Percentiles rank a stretch among this genome's conserved stretches.
Conservation (phyloP, 2,113 vertebrate genomes). For the Prochilodus magdalenae region DNA sequence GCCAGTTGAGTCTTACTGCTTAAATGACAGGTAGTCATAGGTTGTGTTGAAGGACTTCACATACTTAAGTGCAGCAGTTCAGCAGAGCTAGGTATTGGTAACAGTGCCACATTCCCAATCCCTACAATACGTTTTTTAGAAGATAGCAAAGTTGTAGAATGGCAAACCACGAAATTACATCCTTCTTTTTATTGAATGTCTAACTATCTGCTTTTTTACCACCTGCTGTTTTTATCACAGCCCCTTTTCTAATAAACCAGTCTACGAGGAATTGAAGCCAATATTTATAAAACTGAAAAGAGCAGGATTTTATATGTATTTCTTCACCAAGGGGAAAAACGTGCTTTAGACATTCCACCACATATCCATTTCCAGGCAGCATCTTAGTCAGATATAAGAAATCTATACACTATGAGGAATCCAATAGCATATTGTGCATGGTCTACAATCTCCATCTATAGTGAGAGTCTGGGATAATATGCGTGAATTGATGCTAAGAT, state of each 20-base stretch:
- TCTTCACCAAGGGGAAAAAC: constrained; percentile 21
- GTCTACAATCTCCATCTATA: constrained; percentile 24
- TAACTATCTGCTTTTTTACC: neutral
- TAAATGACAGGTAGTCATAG: constrained; percentile 41
- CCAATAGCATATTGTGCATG: constrained; percentile 34
- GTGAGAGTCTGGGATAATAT: neutral
- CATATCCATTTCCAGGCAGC: constrained; percentile 1
- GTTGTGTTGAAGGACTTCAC: constrained; percentile 5
- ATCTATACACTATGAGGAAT: constrained; percentile 40
- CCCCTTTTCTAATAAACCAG: neutral
- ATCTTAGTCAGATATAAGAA: constrained; percentile 38
- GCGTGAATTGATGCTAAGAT: constrained; percentile 24
- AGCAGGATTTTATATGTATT: neutral
- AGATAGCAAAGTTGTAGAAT: no score
- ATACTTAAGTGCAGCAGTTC: neutral
- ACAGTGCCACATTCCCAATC: neutral
- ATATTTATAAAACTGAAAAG: neutral
- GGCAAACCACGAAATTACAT: no score
- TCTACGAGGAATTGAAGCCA: neutral
- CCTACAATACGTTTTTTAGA: neutral
- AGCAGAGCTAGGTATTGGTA: neutral
- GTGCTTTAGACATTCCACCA: constrained; percentile 18
- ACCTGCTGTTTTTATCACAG: no score
- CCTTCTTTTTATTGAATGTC: no score
- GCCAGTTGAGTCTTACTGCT: constrained; percentile 37